phyloP scores from a whole-genome alignment of 2,888 invertebrate genomes.

The Strigamia transsilvanica region DNA sequence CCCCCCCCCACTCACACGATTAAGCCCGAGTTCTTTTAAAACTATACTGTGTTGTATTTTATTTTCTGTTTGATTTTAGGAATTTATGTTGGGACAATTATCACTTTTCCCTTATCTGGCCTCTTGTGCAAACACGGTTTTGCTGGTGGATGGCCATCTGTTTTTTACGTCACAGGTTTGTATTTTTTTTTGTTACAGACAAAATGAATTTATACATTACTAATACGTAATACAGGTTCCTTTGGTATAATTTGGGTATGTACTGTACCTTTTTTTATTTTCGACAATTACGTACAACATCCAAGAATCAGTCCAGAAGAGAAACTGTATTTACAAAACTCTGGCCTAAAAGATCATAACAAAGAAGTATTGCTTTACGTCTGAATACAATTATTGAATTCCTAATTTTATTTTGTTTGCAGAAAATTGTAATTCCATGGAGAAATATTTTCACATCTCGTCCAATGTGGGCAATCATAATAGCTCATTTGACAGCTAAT shows the following conservation, averaged over 20 bases:
- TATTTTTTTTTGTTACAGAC: not conserved
- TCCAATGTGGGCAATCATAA: constrained; percentile 66
- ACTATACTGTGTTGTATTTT: not conserved
- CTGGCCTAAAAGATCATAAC: not conserved
- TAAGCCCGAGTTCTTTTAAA: too few relatives aligned
- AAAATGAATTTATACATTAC: not conserved
- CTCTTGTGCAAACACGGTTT: constrained; percentile 69
- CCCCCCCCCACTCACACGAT: too few relatives aligned
- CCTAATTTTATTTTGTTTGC: not conserved
- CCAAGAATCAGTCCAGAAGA: constrained; percentile 68
- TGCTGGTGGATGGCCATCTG: constrained; percentile 70
- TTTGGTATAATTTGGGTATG: constrained; percentile 66
- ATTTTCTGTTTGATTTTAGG: constrained; percentile 52
- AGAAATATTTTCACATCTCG: constrained; percentile 65
- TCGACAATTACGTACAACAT: constrained; percentile 69
- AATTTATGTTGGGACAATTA: constrained; percentile 54
- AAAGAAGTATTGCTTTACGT: not conserved
- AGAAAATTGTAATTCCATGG: constrained; percentile 64
- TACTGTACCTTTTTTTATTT: constrained; percentile 66
- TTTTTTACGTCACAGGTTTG: constrained; percentile 70
- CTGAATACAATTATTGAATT: not conserved
- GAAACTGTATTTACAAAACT: constrained; percentile 60
- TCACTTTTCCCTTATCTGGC: constrained; percentile 70
- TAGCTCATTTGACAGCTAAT: constrained; percentile 65
- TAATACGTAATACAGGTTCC: constrained; percentile 61